Conservation (phyloP, 2,797 vertebrate genomes). For the Moxostoma hubbsi region DNA sequence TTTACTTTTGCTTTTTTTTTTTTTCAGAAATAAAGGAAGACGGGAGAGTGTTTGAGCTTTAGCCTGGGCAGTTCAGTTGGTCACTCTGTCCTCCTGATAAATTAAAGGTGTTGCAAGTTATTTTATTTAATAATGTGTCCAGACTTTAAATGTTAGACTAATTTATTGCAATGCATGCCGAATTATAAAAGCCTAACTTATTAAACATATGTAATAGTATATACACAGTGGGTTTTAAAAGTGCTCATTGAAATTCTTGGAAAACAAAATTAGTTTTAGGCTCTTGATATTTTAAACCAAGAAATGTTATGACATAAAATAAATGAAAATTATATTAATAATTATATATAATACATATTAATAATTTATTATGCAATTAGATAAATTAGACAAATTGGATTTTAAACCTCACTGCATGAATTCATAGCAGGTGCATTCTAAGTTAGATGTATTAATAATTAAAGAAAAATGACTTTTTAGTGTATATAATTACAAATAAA, state of each 20-base stretch:
- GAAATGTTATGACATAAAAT: no score
- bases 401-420: not conserved
- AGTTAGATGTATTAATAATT: not conserved
- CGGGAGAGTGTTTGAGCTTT: conserved; percentile 65
- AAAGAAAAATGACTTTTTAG: not conserved
- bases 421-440: not conserved
- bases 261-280: no score
- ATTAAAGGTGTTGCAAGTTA: not conserved
- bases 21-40: conserved; percentile 69
- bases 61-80: conserved; percentile 76
- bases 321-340: no score
- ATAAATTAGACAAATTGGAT: no score
- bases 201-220: no score
- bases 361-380: no score
- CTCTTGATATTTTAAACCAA: no score
- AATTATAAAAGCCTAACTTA: not conserved
- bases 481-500: not conserved
- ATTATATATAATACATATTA: no score
- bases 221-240: no score
- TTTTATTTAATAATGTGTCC: not conserved
- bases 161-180: not conserved
- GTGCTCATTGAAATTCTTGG: no score
- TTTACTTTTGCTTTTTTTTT: conserved; percentile 44
- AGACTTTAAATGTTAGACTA: not conserved
- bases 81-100: conserved; percentile 12